These are phyloP conservation scores for Ganaspis sp. DNA, from an alignment of 1,140 invertebrate species.

Conservation along the genomic window DNA sequence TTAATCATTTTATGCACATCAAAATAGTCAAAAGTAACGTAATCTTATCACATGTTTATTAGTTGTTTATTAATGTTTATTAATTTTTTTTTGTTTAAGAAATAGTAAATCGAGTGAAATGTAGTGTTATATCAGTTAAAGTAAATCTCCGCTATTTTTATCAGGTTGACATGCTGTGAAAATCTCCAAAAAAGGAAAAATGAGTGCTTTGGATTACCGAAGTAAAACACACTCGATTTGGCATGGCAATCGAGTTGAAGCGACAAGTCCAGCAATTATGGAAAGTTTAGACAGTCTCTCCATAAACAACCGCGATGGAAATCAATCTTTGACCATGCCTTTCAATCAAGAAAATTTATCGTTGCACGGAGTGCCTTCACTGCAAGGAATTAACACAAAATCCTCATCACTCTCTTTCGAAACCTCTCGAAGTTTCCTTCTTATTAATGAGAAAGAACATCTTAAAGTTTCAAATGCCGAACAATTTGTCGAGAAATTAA, in stretches of 20 bases:
- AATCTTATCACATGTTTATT: no score
- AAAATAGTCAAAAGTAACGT: no score
- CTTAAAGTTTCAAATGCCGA: slow-evolving; percentile 76
- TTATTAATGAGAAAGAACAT: slow-evolving; percentile 78
- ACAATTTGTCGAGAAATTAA: slow-evolving; percentile 75
- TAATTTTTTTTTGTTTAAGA: no score
- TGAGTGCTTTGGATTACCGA: slow-evolving; percentile 26
- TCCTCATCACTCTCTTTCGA: slow-evolving; percentile 36
- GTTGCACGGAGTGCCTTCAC: slow-evolving; percentile 37
- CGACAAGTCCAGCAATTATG: slow-evolving; percentile 61
- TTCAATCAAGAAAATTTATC: slow-evolving; percentile 39
- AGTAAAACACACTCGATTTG: slow-evolving; percentile 1
- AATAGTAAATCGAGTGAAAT: not conserved
- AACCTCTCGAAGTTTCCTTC: slow-evolving; percentile 72
- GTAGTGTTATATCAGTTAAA: not conserved
- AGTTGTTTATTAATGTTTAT: no score
- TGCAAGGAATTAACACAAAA: slow-evolving; percentile 31
- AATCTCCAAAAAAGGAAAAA: not conserved
- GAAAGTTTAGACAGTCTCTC: slow-evolving; percentile 63
- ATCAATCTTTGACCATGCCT: slow-evolving; percentile 29
- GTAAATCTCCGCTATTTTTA: not conserved
- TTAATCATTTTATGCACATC: no score
- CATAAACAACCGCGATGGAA: slow-evolving; percentile 53
- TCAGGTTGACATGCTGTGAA: not conserved
- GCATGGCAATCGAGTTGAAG: slow-evolving; percentile 33